Percentiles rank a stretch among this genome's conserved stretches.
Evolutionary conservation across 2,113 vertebrate species (phyloP).

Genomic region (Gila orcuttii): DNA sequence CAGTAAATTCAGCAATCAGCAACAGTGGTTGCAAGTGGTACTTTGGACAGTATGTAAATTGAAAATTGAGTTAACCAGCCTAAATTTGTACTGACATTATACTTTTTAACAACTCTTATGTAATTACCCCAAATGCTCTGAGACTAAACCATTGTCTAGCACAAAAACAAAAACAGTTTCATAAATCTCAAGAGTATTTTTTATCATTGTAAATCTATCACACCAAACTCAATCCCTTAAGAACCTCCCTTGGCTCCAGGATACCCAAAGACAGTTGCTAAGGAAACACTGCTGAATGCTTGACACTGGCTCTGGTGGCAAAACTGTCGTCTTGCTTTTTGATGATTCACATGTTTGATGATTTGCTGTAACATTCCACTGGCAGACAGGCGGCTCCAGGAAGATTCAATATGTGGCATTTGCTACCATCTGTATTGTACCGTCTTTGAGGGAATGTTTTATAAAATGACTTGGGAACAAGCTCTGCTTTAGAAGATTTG

Average conservation of each 20-base stretch:
- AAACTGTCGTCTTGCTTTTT: conserved; percentile 47
- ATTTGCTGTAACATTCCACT: conserved; percentile 47
- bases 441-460: neutral
- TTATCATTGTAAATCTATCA: conserved; percentile 18
- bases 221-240: neutral
- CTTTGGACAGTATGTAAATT: neutral
- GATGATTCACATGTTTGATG: conserved; percentile 47
- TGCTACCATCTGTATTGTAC: neutral
- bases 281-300: conserved; percentile 15
- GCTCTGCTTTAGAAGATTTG: neutral
- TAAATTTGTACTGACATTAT: neutral
- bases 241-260: conserved; percentile 22
- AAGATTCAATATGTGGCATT: conserved; percentile 20
- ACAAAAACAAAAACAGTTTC: conserved; percentile 33
- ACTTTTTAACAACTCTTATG: neutral
- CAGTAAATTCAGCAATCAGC: neutral
- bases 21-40: neutral
- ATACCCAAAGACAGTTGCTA: conserved; percentile 43
- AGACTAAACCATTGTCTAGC: conserved; percentile 13
- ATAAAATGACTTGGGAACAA: neutral
- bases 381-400: neutral
- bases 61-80: too few relatives aligned
- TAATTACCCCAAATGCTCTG: conserved; percentile 20
- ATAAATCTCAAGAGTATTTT: conserved; percentile 32
- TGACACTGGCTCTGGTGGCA: conserved; percentile 41